Conservation (phyloP, 2,113 vertebrate genomes). For the Poeciliopsis turrubarensis region DNA sequence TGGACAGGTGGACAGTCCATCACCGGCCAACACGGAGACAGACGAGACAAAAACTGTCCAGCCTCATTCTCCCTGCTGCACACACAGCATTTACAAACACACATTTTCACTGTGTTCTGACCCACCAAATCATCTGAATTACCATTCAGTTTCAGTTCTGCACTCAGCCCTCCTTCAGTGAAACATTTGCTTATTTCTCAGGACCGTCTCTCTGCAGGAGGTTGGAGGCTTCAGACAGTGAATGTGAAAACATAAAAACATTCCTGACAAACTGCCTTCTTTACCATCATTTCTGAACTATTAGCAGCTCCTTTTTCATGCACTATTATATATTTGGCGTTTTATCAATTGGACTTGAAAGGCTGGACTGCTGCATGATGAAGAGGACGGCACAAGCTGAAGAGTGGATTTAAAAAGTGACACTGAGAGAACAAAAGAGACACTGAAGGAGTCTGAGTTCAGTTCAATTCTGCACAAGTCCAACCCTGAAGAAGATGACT, state of each 20-base stretch:
- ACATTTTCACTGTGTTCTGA: not conserved
- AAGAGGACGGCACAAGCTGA: too few species aligned
- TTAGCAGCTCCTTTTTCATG: too few species aligned
- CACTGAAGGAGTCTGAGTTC: too few species aligned
- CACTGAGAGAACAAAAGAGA: too few species aligned
- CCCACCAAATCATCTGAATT: not conserved
- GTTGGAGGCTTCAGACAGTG: not conserved
- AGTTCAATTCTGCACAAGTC: too few species aligned
- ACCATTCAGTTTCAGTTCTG: not conserved
- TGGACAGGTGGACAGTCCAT: not conserved
- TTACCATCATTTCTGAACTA: too few species aligned
- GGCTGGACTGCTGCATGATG: too few species aligned
- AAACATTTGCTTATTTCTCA: not conserved
- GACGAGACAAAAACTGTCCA: not conserved
- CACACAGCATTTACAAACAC: not conserved
- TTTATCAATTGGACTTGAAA: too few species aligned
- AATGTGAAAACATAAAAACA: not conserved
- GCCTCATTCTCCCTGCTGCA: not conserved
- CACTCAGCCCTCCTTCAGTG: not conserved
- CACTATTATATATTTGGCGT: too few species aligned
- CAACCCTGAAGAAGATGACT: too few species aligned
- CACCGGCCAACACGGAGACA: not conserved
- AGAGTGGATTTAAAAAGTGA: too few species aligned
- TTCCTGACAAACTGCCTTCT: not conserved
- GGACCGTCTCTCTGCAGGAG: not conserved